These are phyloP conservation scores for Tursiops truncatus DNA, from an alignment of 2,113 vertebrate species.

Conservation along the genomic window DNA sequence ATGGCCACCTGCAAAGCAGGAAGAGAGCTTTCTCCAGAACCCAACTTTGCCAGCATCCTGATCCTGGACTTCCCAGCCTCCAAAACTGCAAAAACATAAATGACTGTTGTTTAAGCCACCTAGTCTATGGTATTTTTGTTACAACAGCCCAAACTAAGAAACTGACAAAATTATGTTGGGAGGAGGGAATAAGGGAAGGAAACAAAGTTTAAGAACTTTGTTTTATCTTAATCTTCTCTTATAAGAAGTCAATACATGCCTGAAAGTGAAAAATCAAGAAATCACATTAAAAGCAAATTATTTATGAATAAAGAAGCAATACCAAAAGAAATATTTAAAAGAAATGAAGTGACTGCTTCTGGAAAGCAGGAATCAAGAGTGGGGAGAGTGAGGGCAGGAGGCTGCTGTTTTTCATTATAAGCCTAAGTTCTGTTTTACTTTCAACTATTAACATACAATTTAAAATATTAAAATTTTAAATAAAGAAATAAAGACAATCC, in stretches of 20 bases:
- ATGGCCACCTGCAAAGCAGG: not conserved
- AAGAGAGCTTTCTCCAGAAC: not conserved
- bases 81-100: not conserved
- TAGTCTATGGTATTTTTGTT: not conserved
- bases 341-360: not conserved
- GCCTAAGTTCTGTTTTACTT: not conserved
- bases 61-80: not conserved
- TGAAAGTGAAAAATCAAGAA: not conserved
- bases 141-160: not conserved
- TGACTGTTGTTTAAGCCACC: not conserved
- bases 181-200: not conserved
- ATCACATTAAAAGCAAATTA: not conserved
- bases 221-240: not conserved
- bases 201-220: not conserved
- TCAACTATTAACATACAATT: constrained; percentile 27
- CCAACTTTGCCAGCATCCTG: not conserved
- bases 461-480: constrained; percentile 25
- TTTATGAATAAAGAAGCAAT: not conserved
- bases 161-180: not conserved
- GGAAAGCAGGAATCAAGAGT: not conserved
- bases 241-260: not conserved
- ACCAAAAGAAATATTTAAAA: not conserved
- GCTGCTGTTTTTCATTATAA: not conserved
- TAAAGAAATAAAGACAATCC: not conserved
- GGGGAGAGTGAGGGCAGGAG: not conserved